Percentiles rank a stretch among this genome's conserved stretches.
phyloP scores from a whole-genome alignment of 2,888 invertebrate species.

The Electrophaes corylata region DNA sequence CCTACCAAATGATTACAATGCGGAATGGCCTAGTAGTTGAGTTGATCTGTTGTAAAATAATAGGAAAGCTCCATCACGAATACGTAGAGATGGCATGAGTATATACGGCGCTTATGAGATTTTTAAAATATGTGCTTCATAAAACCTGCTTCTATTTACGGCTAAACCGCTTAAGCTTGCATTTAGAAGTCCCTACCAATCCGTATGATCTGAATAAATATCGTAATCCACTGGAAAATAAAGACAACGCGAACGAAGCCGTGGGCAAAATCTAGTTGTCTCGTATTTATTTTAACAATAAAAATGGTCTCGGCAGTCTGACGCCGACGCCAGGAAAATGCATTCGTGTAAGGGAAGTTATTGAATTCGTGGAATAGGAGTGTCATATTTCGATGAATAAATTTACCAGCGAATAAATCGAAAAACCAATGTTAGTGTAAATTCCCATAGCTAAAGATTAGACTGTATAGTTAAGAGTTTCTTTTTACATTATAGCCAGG shows the following conservation, averaged over 20 bases:
- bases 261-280: neutral
- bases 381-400: slow-evolving; percentile 39
- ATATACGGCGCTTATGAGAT: too few relatives aligned
- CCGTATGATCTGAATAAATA: too few relatives aligned
- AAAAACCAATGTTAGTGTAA: slow-evolving; percentile 19
- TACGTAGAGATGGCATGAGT: too few relatives aligned
- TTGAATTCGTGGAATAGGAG: slow-evolving; percentile 26
- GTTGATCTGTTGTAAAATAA: too few relatives aligned
- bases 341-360: slow-evolving; percentile 19
- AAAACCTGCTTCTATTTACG: too few relatives aligned
- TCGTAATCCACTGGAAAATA: neutral
- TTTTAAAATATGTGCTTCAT: too few relatives aligned
- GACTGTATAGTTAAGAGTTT: neutral
- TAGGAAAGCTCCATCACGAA: too few relatives aligned
- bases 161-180: too few relatives aligned
- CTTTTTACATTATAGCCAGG: neutral
- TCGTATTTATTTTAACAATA: slow-evolving; percentile 4
- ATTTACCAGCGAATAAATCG: slow-evolving; percentile 19
- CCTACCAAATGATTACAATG: too few relatives aligned
- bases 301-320: slow-evolving; percentile 10
- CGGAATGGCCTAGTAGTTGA: too few relatives aligned
- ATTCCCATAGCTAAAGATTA: slow-evolving; percentile 4
- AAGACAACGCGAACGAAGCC: neutral
- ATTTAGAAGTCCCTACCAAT: too few relatives aligned
- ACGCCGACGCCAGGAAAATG: slow-evolving; percentile 13